These are phyloP conservation scores for Furnarius figulus DNA, from an alignment of 2,113 vertebrate species.

Conservation along the genomic window DNA sequence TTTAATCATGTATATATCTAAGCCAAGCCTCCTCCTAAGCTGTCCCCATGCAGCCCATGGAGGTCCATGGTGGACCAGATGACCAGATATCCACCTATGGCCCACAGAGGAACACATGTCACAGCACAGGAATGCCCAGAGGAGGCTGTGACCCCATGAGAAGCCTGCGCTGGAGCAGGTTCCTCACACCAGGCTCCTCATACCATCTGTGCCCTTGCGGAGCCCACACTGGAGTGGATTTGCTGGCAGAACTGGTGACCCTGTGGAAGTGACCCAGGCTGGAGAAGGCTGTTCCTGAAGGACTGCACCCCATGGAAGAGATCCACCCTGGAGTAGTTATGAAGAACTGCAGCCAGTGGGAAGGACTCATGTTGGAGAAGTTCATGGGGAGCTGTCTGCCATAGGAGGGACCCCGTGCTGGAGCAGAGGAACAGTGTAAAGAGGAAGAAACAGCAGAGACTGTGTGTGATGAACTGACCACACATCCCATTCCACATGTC, in stretches of 20 bases:
- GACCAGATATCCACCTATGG: neutral
- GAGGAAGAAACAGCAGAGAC: neutral
- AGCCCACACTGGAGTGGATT: fast-evolving
- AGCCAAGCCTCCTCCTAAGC: neutral
- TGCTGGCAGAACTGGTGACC: neutral
- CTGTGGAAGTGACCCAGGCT: fast-evolving
- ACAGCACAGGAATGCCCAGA: neutral
- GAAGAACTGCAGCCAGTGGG: neutral
- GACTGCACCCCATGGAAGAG: neutral
- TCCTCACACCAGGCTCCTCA: no score
- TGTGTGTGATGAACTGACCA: neutral
- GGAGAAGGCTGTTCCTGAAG: neutral
- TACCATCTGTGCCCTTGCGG: neutral
- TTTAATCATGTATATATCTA: neutral
- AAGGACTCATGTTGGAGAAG: fast-evolving
- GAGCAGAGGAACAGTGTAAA: neutral
- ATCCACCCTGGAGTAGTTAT: fast-evolving
- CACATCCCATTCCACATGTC: fast-evolving
- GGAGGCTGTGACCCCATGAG: neutral
- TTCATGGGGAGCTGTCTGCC: neutral
- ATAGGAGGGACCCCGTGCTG: neutral
- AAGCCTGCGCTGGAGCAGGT: neutral
- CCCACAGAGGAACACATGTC: fast-evolving
- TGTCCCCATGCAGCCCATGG: neutral
- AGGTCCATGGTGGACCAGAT: neutral